phyloP scores from a whole-genome alignment of 1,140 invertebrate species.

The Trachymyrmex cornetzi region DNA sequence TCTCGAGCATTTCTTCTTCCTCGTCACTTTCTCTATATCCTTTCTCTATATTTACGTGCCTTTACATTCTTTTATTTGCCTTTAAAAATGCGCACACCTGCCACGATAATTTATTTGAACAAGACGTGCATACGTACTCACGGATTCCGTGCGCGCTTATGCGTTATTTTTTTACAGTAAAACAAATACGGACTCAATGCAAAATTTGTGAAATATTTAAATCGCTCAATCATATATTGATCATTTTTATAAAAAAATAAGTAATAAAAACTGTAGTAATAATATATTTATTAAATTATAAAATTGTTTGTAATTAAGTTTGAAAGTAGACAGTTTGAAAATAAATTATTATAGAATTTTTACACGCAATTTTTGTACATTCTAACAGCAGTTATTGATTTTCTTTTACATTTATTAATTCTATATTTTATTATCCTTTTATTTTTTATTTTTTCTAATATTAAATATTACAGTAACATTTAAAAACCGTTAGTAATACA shows the following conservation, averaged over 20 bases:
- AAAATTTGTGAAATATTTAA: neutral
- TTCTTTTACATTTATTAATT: neutral
- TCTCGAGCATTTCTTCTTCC: constrained; percentile 13
- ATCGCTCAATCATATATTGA: neutral
- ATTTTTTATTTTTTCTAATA: neutral
- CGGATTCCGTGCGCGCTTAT: neutral
- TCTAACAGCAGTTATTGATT: neutral
- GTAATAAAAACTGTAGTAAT: neutral
- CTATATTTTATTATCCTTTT: neutral
- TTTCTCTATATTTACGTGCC: constrained; percentile 14
- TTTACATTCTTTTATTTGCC: neutral
- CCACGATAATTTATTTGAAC: constrained; percentile 57
- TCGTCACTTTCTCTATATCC: constrained; percentile 11
- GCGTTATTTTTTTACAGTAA: neutral
- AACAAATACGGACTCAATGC: neutral
- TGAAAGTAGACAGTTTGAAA: neutral
- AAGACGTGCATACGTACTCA: neutral
- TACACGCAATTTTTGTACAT: neutral
- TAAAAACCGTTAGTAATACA: neutral
- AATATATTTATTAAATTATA: neutral
- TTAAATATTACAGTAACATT: neutral
- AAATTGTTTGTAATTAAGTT: neutral
- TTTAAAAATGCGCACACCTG: neutral
- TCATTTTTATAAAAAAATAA: neutral
- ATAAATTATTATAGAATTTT: neutral